Percentiles rank a stretch among this genome's conserved stretches.
Conservation (phyloP, 37 sponge, comb jelly and placozoan species). For the Cliona cf. orientalis region DNA sequence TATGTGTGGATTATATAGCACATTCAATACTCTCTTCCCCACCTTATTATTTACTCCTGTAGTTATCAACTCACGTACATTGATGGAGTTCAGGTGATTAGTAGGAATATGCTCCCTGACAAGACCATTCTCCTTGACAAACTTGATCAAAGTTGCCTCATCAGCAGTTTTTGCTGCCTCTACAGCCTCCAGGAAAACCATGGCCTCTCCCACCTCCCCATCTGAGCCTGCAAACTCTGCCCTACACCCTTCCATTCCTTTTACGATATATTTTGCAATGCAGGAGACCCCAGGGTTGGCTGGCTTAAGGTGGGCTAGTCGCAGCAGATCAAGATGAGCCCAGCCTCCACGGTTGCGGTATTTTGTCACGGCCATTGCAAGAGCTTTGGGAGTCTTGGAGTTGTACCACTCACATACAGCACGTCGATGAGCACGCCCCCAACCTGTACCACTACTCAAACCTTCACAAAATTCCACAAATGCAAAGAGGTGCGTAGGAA, state of each 20-base stretch:
- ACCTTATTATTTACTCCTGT: neutral
- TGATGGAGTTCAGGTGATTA: slow-evolving; percentile 41
- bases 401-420: slow-evolving; percentile 72
- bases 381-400: slow-evolving; percentile 38
- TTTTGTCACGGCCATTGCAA: slow-evolving; percentile 81
- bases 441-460: slow-evolving; percentile 68
- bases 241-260: slow-evolving; percentile 57
- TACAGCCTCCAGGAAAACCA: slow-evolving; percentile 60
- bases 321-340: slow-evolving; percentile 71
- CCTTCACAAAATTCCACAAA: slow-evolving; percentile 67
- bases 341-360: slow-evolving; percentile 77
- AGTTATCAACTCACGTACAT: slow-evolving; percentile 28
- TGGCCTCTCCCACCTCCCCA: slow-evolving; percentile 11
- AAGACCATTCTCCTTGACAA: slow-evolving; percentile 45
- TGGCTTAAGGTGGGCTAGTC: slow-evolving; percentile 64
- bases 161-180: slow-evolving; percentile 63
- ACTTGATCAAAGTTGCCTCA: slow-evolving; percentile 35
- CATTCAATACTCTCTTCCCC: neutral
- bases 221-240: slow-evolving; percentile 19
- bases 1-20: neutral
- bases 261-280: slow-evolving; percentile 66
- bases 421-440: slow-evolving; percentile 76
- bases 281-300: slow-evolving; percentile 35
- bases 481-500: slow-evolving; percentile 76
- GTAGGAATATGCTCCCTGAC: slow-evolving; percentile 84